Evolutionary conservation across 2,888 invertebrate genomes (phyloP).

Genomic region (Antheraea assamensis): DNA sequence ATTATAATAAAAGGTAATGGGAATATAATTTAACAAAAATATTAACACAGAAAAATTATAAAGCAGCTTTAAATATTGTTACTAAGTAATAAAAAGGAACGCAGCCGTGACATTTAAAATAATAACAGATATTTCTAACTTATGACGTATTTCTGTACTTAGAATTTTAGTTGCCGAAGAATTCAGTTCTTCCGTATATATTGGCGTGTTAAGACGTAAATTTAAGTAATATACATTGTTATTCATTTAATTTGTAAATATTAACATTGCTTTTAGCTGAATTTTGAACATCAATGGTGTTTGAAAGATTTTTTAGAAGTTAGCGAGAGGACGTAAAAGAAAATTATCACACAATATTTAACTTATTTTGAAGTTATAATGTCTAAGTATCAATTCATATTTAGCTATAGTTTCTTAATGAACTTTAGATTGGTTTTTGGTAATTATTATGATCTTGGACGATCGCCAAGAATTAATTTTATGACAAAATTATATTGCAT

Average conservation of each 20-base stretch:
- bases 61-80: neutral
- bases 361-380: neutral
- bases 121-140: neutral
- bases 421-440: neutral
- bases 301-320: neutral
- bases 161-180: neutral
- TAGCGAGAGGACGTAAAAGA: neutral
- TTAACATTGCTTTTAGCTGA: neutral
- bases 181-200: neutral
- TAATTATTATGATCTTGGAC: neutral
- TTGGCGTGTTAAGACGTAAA: neutral
- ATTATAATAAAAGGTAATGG: too few species aligned
- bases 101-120: neutral
- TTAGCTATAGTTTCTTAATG: conserved; percentile 1
- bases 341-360: neutral
- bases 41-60: neutral
- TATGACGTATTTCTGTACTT: neutral
- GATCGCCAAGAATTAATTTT: neutral
- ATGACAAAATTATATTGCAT: conserved; percentile 2
- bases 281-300: too few species aligned
- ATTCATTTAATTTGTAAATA: neutral
- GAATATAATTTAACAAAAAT: neutral
- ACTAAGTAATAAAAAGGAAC: neutral
- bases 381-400: conserved; percentile 11
- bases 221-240: neutral